Conservation (phyloP, 2,888 invertebrate genomes). For the Lapara coniferarum region DNA sequence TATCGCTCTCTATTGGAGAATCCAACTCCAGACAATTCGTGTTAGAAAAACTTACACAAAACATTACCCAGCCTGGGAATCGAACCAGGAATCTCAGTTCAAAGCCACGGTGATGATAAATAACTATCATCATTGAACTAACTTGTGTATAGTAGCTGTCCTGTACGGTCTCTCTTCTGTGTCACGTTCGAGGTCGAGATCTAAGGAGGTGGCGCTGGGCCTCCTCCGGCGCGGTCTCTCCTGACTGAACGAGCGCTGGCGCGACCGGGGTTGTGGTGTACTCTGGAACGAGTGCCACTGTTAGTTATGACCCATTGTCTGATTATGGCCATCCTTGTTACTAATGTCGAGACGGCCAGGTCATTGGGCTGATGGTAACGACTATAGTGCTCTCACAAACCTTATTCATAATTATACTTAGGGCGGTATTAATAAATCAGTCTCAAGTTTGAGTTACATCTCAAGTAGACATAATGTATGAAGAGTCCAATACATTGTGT, state of each 20-base stretch:
- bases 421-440: too few relatives aligned
- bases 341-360: too few relatives aligned
- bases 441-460: too few relatives aligned
- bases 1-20: too few relatives aligned
- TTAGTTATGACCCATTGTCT: background rate
- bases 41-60: too few relatives aligned
- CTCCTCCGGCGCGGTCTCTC: constrained; percentile 55
- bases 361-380: too few relatives aligned
- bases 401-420: too few relatives aligned
- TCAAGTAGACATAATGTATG: too few relatives aligned
- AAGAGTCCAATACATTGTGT: too few relatives aligned
- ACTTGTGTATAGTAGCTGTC: constrained; percentile 71
- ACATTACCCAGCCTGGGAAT: background rate
- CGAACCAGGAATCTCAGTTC: background rate
- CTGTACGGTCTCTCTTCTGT: constrained; percentile 46
- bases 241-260: constrained; percentile 68
- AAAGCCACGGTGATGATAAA: background rate
- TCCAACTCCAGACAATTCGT: too few relatives aligned
- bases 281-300: constrained; percentile 46
- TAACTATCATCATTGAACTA: constrained; percentile 11
- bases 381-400: too few relatives aligned
- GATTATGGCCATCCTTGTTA: too few relatives aligned
- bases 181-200: constrained; percentile 39
- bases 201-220: constrained; percentile 60
- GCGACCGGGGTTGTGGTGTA: constrained; percentile 55